Evolutionary conservation across 1,140 invertebrate species (phyloP).

Genomic region (Sycophaga agraensis): DNA sequence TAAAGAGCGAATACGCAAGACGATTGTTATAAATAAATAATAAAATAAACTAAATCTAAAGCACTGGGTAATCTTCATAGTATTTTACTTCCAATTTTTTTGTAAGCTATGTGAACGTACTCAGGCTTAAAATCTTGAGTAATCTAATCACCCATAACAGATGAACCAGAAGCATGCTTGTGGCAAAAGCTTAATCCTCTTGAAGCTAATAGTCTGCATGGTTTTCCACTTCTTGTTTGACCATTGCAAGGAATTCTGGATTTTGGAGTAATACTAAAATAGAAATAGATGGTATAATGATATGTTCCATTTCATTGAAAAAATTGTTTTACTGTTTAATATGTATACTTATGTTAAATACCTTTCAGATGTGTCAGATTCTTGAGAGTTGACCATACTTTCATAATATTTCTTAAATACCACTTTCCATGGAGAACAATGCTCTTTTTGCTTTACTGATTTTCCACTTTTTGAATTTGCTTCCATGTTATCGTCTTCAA

Average conservation of each 20-base stretch:
- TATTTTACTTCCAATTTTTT: too few species aligned
- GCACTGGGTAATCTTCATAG: too few species aligned
- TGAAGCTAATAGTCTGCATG: slow-evolving; percentile 35
- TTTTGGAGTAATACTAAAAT: slow-evolving; percentile 33
- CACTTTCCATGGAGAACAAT: background rate
- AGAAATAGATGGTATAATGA: background rate
- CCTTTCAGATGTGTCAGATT: slow-evolving; percentile 7
- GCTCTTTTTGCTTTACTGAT: background rate
- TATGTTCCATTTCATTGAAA: too few species aligned
- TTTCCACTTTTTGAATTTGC: too few species aligned
- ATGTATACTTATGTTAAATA: background rate
- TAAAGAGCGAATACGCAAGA: background rate
- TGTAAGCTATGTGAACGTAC: too few species aligned
- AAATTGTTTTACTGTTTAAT: background rate
- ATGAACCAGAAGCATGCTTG: slow-evolving; percentile 34
- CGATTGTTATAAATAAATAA: too few species aligned
- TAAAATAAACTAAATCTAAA: too few species aligned
- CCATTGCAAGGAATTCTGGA: slow-evolving; percentile 33
- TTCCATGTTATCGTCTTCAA: too few species aligned
- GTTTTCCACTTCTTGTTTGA: slow-evolving; percentile 38
- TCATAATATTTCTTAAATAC: background rate
- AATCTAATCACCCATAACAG: slow-evolving; percentile 24
- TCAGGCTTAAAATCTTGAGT: too few species aligned
- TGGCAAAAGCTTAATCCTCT: slow-evolving; percentile 34
- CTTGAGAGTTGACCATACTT: background rate